These are phyloP conservation scores for Iguana delicatissima DNA, from an alignment of 2,797 vertebrate species.

Conservation along the genomic window DNA sequence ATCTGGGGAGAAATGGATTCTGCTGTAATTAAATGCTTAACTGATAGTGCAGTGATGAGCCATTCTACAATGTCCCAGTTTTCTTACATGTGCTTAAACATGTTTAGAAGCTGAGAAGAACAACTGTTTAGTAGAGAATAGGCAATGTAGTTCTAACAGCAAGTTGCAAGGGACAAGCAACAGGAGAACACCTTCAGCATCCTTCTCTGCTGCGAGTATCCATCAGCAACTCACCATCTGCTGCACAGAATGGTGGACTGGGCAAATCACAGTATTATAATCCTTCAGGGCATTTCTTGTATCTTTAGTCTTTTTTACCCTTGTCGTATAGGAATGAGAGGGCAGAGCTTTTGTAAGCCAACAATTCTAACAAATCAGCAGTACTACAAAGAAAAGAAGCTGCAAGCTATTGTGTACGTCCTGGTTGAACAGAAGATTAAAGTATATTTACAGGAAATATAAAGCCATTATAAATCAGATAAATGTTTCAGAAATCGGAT, in stretches of 20 bases:
- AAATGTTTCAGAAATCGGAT: neutral
- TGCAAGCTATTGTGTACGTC: neutral
- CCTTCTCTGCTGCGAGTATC: neutral
- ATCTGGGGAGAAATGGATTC: neutral
- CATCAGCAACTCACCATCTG: neutral
- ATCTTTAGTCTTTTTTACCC: neutral
- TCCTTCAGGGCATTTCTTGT: neutral
- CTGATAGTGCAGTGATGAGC: neutral
- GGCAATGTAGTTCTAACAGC: neutral
- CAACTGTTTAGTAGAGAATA: neutral
- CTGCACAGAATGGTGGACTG: neutral
- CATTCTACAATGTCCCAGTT: neutral
- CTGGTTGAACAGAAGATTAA: constrained; percentile 5
- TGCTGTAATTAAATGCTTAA: neutral
- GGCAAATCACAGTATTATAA: too few relatives aligned
- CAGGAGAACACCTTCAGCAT: neutral
- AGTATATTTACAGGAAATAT: neutral
- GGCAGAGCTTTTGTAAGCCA: neutral
- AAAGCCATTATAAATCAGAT: constrained; percentile 15
- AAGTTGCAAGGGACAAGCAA: neutral
- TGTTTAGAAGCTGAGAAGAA: neutral
- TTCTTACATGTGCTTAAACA: neutral
- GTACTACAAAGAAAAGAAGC: neutral
- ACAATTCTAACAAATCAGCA: constrained; percentile 1
- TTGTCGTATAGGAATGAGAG: neutral